Conservation (phyloP, 2,888 invertebrate genomes). For the Sinelater perroti region DNA sequence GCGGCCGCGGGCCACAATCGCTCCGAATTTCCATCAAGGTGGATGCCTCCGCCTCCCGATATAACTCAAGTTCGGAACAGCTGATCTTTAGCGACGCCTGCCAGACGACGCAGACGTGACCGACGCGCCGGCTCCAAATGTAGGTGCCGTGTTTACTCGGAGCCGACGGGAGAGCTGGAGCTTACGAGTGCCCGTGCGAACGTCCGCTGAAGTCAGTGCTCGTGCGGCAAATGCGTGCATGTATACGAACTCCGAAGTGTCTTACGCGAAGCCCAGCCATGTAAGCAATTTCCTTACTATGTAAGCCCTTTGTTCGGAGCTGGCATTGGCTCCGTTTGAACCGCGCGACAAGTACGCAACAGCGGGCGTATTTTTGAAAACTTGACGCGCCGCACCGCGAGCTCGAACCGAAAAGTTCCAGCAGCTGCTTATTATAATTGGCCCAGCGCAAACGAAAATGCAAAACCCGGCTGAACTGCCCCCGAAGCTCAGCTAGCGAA, state of each 20-base stretch:
- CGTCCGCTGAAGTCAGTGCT: slow-evolving; percentile 24
- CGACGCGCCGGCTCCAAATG: slow-evolving; percentile 50
- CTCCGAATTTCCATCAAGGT: no score
- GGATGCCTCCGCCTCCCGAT: slow-evolving; percentile 8
- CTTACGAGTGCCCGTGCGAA: slow-evolving; percentile 31
- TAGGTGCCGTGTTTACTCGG: slow-evolving; percentile 42
- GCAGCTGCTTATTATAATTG: no score
- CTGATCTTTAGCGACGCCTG: slow-evolving; percentile 51
- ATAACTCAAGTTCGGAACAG: slow-evolving; percentile 45
- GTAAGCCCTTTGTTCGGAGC: no score
- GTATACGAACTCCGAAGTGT: slow-evolving; percentile 32
- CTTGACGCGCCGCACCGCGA: no score
- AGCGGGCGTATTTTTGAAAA: not conserved
- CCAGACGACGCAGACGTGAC: slow-evolving; percentile 51
- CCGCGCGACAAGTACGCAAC: not conserved
- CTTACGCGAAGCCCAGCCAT: slow-evolving; percentile 22
- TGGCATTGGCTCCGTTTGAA: no score
- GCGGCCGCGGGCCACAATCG: no score
- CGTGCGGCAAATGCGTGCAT: slow-evolving; percentile 24
- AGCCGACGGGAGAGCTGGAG: slow-evolving; percentile 37
- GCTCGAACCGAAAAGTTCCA: no score
- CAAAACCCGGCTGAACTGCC: no score
- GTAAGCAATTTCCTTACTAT: not conserved
- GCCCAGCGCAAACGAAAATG: no score
- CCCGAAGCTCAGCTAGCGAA: no score